Evolutionary conservation across 1,140 invertebrate species (phyloP).

Genomic region (Pomacea maculata): DNA sequence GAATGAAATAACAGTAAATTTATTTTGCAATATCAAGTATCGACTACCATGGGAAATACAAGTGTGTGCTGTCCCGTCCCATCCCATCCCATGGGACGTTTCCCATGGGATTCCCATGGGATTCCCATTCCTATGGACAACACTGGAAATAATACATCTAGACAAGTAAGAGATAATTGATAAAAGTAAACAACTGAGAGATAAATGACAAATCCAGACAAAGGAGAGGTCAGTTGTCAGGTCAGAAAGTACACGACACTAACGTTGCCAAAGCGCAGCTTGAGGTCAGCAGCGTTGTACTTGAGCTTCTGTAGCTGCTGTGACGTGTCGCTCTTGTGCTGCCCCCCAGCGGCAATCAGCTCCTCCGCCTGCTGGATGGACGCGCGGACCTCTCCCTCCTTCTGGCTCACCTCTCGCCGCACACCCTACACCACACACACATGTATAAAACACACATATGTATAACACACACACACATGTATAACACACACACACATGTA

Average conservation of each 20-base stretch:
- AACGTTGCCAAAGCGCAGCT: slow-evolving; percentile 58
- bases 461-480: not conserved
- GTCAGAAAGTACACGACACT: slow-evolving; percentile 26
- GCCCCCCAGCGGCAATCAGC: slow-evolving; percentile 54
- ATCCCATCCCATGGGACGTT: no score
- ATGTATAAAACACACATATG: not conserved
- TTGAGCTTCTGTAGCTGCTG: slow-evolving; percentile 60
- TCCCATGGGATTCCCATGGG: no score
- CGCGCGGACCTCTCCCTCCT: slow-evolving; percentile 39
- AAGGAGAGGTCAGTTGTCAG: no score
- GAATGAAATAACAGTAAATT: no score
- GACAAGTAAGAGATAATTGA: no score
- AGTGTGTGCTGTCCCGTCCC: no score
- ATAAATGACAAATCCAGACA: no score
- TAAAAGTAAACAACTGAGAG: no score
- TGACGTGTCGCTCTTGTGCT: slow-evolving; percentile 47
- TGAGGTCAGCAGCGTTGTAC: slow-evolving; percentile 57
- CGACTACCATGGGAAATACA: no score
- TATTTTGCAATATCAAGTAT: no score
- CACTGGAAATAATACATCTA: no score
- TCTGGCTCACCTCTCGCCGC: slow-evolving; percentile 40
- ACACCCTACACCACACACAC: slow-evolving; percentile 37
- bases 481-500: not conserved
- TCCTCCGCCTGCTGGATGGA: slow-evolving; percentile 72
- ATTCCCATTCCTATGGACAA: no score